phyloP scores from a whole-genome alignment of 2,888 invertebrate genomes.

The Mylabris sibirica region DNA sequence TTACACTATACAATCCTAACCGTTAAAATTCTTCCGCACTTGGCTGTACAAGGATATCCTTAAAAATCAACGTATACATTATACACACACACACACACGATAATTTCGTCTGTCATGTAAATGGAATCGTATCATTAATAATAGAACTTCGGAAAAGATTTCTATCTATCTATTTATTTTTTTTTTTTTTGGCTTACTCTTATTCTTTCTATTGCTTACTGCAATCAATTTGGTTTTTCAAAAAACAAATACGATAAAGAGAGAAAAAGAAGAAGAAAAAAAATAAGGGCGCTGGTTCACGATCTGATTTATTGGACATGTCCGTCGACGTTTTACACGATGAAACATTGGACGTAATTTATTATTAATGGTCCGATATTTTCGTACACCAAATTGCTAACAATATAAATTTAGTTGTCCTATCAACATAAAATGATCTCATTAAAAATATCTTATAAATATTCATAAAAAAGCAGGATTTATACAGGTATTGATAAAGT shows the following conservation, averaged over 20 bases:
- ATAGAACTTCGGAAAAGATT: background rate
- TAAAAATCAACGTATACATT: background rate
- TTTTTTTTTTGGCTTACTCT: background rate
- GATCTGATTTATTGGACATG: constrained; percentile 11
- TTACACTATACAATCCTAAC: too few species aligned
- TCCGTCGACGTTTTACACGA: constrained; percentile 10
- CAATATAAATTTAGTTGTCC: background rate
- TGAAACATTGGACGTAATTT: constrained; percentile 7
- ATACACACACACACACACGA: constrained; percentile 17
- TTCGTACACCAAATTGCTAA: constrained; percentile 5
- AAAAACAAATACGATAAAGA: too few species aligned
- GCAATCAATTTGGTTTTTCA: too few species aligned
- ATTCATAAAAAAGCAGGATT: background rate
- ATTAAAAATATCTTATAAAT: constrained; percentile 4
- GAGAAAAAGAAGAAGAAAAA: background rate
- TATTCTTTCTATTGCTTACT: too few species aligned
- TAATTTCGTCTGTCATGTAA: constrained; percentile 33
- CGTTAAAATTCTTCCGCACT: too few species aligned
- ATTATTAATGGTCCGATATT: constrained; percentile 7
- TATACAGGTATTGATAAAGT: background rate
- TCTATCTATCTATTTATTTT: background rate
- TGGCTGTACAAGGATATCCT: background rate
- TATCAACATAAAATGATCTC: constrained; percentile 10
- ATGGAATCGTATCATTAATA: constrained; percentile 32
- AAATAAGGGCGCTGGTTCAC: constrained; percentile 9